Percentiles rank a stretch among this genome's conserved stretches.
These are phyloP conservation scores for Periphyllus acericola DNA, from an alignment of 2,888 invertebrate species.

Conservation along the genomic window DNA sequence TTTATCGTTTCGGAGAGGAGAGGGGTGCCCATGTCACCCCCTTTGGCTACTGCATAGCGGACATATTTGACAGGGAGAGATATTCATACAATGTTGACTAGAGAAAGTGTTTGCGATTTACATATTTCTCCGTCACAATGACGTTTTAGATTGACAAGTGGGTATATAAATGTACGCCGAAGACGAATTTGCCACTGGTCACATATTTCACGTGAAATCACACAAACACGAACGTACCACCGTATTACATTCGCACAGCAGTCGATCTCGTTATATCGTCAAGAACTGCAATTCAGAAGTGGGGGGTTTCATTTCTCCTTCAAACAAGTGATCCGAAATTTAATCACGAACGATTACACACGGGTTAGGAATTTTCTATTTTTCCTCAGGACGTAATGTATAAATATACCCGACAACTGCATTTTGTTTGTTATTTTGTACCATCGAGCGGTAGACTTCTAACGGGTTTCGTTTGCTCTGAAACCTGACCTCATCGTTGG, in stretches of 20 bases:
- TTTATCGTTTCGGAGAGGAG: neutral
- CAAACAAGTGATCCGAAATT: slow-evolving; percentile 1
- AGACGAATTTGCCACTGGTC: slow-evolving; percentile 30
- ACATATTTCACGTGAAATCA: slow-evolving; percentile 59
- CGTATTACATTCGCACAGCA: slow-evolving; percentile 13
- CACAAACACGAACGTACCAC: neutral
- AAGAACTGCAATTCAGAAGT: neutral
- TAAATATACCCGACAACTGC: neutral
- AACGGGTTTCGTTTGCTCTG: slow-evolving; percentile 41
- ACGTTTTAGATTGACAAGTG: slow-evolving; percentile 24
- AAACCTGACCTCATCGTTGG: slow-evolving; percentile 30
- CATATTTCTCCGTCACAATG: slow-evolving; percentile 18
- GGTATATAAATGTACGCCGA: neutral
- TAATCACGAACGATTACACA: neutral
- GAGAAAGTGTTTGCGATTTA: slow-evolving; percentile 53
- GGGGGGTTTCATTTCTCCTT: neutral
- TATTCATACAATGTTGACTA: slow-evolving; percentile 23
- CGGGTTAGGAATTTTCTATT: neutral
- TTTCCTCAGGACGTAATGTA: neutral
- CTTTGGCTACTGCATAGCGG: neutral
- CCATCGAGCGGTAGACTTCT: neutral
- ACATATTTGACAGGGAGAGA: slow-evolving; percentile 22
- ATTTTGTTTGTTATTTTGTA: neutral
- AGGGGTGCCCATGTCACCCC: neutral
- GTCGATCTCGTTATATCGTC: slow-evolving; percentile 22